Conservation (phyloP, 2,888 invertebrate species). For the Microplitis manilae region DNA sequence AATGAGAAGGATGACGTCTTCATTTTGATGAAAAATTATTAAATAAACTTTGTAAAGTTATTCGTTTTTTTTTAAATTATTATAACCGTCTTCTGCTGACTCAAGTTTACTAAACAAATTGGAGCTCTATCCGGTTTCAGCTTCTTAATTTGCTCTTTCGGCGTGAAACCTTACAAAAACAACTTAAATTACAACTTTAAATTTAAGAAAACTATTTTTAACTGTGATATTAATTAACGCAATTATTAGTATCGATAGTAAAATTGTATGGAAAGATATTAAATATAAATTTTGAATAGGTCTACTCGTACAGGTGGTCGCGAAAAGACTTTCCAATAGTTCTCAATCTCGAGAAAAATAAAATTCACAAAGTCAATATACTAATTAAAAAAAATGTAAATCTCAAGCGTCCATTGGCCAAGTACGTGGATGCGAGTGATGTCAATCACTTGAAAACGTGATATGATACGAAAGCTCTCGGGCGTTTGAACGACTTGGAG, state of each 20-base stretch:
- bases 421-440: neutral
- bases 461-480: neutral
- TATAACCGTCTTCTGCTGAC: neutral
- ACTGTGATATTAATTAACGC: neutral
- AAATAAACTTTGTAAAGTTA: neutral
- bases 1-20: constrained; percentile 85
- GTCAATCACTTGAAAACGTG: constrained; percentile 6
- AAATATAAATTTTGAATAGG: neutral
- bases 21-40: constrained; percentile 73
- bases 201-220: neutral
- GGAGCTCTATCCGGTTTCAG: neutral
- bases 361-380: neutral
- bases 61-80: neutral
- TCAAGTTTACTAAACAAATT: neutral
- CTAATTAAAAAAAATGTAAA: neutral
- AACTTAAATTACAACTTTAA: neutral
- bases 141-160: neutral
- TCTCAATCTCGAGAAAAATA: neutral
- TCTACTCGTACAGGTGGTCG: neutral
- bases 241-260: neutral
- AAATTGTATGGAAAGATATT: neutral
- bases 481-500: neutral
- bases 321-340: neutral
- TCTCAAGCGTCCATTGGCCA: neutral
- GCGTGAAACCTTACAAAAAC: neutral